Percentiles rank a stretch among this genome's conserved stretches.
phyloP scores from a whole-genome alignment of 2,113 vertebrate species.

The Corythoichthys haematopterus region DNA sequence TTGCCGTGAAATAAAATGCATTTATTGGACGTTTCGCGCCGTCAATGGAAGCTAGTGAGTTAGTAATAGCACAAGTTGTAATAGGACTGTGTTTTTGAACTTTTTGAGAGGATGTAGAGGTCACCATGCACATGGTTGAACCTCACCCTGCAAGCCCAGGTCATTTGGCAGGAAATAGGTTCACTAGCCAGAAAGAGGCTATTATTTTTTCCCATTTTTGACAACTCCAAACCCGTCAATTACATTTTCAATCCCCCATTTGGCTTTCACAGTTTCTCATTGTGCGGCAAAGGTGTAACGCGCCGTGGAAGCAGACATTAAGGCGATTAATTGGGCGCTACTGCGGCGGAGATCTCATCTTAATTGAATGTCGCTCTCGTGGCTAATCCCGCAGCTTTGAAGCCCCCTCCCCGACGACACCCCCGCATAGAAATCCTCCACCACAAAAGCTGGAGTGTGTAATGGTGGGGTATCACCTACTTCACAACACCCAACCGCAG shows the following conservation, averaged over 20 bases:
- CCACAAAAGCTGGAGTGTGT: slow-evolving; percentile 63
- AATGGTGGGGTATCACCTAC: slow-evolving; percentile 45
- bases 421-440: slow-evolving; percentile 51
- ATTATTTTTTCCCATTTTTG: too few relatives aligned
- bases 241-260: slow-evolving; percentile 2
- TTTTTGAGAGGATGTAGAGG: slow-evolving; percentile 54
- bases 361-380: slow-evolving; percentile 73
- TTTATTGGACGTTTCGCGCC: too few relatives aligned
- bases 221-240: too few relatives aligned
- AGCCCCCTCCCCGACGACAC: slow-evolving; percentile 18
- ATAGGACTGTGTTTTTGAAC: slow-evolving; percentile 4
- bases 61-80: neutral
- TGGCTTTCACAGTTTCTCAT: slow-evolving; percentile 19
- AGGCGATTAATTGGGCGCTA: slow-evolving; percentile 65
- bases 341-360: slow-evolving; percentile 63
- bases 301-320: slow-evolving; percentile 55
- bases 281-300: slow-evolving; percentile 51
- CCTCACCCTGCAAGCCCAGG: slow-evolving; percentile 19
- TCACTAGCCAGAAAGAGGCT: slow-evolving; percentile 17
- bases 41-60: too few relatives aligned
- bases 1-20: too few relatives aligned
- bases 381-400: slow-evolving; percentile 63
- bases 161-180: slow-evolving; percentile 46
- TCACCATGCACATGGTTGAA: slow-evolving; percentile 63
- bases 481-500: slow-evolving; percentile 31